Evolutionary conservation across 2,888 invertebrate species (phyloP).

Genomic region (Loripinus fragilis): DNA sequence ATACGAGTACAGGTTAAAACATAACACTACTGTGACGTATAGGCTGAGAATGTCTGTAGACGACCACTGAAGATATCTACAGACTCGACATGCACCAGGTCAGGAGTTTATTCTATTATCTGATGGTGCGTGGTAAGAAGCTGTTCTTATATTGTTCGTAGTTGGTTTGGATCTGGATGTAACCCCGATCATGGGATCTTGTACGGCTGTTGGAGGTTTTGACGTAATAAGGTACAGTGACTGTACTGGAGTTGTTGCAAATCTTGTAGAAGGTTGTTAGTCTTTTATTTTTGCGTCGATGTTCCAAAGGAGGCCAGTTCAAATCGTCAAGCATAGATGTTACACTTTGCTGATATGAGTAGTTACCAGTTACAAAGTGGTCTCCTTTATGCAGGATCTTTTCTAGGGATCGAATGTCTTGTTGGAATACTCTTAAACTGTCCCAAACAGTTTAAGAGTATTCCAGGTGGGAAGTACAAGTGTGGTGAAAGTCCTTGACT

Average conservation of each 20-base stretch:
- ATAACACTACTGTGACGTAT: neutral
- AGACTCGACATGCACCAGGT: conserved; percentile 11
- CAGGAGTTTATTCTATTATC: conserved; percentile 5
- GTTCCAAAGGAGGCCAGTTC: conserved; percentile 6
- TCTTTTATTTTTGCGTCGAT: neutral
- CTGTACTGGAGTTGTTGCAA: neutral
- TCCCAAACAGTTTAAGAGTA: neutral
- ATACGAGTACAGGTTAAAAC: neutral
- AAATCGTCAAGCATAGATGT: conserved; percentile 1
- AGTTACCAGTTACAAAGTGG: neutral
- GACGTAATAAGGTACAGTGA: conserved; percentile 13
- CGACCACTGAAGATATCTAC: conserved; percentile 6
- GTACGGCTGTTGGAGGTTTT: conserved; percentile 6
- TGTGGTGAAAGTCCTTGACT: neutral
- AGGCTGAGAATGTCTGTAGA: neutral
- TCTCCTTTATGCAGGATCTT: conserved; percentile 2
- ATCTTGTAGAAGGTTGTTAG: neutral
- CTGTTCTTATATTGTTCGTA: conserved; percentile 10
- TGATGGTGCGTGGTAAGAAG: conserved; percentile 1
- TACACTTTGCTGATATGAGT: neutral
- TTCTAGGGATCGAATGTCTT: neutral
- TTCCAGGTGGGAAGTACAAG: neutral
- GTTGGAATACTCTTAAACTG: neutral
- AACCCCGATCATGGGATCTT: conserved; percentile 4
- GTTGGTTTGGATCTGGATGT: conserved; percentile 20